Conservation (phyloP, 2,113 vertebrate genomes). For the Alectura lathami region DNA sequence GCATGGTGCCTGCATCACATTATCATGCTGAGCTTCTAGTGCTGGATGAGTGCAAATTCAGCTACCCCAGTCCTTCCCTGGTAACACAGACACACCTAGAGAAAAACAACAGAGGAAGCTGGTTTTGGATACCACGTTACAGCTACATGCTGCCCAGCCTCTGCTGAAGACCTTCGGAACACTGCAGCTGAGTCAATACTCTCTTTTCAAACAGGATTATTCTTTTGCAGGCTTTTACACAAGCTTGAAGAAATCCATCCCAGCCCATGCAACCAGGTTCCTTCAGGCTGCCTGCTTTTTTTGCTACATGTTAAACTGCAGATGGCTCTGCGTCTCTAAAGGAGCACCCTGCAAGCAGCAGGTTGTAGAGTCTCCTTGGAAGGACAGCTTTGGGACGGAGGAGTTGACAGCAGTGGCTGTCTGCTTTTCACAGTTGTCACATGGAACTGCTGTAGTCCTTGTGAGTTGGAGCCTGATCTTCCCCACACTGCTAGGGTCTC, state of each 20-base stretch:
- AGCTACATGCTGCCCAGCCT: neutral
- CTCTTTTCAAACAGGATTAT: neutral
- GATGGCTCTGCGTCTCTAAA: neutral
- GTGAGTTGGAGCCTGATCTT: neutral
- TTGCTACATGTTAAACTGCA: neutral
- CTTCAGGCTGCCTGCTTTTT: neutral
- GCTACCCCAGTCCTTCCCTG: neutral
- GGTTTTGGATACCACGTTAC: neutral
- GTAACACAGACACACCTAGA: neutral
- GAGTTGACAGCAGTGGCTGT: neutral
- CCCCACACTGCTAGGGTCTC: rapidly evolving
- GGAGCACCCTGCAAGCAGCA: neutral
- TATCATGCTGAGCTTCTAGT: neutral
- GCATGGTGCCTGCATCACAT: neutral
- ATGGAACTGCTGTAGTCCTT: neutral
- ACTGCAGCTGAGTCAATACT: conserved; percentile 27
- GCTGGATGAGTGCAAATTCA: neutral
- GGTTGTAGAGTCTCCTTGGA: neutral
- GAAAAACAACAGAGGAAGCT: neutral
- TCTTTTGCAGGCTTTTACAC: neutral
- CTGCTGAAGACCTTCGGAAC: neutral
- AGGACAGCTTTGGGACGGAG: neutral
- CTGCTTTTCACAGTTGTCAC: neutral
- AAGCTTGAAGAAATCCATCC: neutral
- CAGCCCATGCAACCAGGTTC: neutral